Evolutionary conservation across 2,888 invertebrate genomes (phyloP), one percentile per base, ranked within the genome.

Genomic region (Eupithecia abbreviata): DNA sequence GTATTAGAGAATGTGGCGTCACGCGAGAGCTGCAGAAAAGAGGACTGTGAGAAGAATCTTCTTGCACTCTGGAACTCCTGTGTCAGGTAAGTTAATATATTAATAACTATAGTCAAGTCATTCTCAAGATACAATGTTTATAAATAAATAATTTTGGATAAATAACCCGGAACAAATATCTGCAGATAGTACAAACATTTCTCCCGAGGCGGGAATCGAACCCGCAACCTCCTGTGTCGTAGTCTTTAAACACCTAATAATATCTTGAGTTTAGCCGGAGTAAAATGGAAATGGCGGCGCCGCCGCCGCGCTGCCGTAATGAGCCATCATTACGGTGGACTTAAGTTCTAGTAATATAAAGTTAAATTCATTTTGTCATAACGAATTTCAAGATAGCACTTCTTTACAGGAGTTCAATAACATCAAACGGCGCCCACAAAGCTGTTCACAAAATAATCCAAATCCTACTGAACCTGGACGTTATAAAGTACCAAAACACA

Each of bases 21-120:
- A 69, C 76, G 77, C 13, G 75, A 58, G 30, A 68, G 73, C n/a
- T 78, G 74, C 47, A 82, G 82, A 77, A 84, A 82, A 69, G 82
- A 84, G 30, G 84, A 87, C 18, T 82, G 82, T 78, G 85, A 85
- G 51, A 82, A 81, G 55, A 76, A 82, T 42, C 70, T 89, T 42
- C 72, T 86, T 18, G 86, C 86, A 2, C 79, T 95, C 3, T 95
- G 94, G 94, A 94, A 91, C 83, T 87, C 90, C 9, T 92, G 92
- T 85, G 89, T 94, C 12, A 92, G 95, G 95, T 93, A 84, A 86
- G 83, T 65, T 45, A 9, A 9, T 58, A 18, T 7, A 2, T 58
- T 58, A 3, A 58, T 18, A 18, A 58, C n/a, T 58, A 9, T 18
- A 18, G 1, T 9, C 3, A n/a, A 55, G 4, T 9, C 18, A 18